Evolutionary conservation across 2,888 invertebrate species (phyloP).

Genomic region (Cheilosia pagana): DNA sequence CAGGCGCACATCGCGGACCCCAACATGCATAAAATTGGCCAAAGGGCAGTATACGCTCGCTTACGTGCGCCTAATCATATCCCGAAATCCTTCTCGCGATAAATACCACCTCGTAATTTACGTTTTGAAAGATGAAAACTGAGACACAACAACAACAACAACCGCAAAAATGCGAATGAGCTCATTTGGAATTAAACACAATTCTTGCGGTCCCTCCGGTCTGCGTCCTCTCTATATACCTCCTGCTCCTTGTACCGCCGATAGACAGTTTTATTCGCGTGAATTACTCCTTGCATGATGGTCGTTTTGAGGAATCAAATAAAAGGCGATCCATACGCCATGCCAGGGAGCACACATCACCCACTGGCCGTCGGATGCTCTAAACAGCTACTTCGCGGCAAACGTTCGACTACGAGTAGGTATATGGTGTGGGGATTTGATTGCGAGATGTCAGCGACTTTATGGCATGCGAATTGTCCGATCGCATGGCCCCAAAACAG

Average conservation of each 20-base stretch:
- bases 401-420: conserved; percentile 39
- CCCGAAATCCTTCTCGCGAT: conserved; percentile 76
- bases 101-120: conserved; percentile 76
- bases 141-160: conserved; percentile 21
- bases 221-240: not conserved
- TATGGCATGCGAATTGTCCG: conserved; percentile 75
- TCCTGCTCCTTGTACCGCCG: conserved; percentile 14
- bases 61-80: conserved; percentile 77
- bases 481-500: conserved; percentile 64
- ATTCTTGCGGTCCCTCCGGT: conserved; percentile 23
- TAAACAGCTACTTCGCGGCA: conserved; percentile 47
- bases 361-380: conserved; percentile 46
- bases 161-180: conserved; percentile 67
- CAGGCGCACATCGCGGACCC: conserved; percentile 1
- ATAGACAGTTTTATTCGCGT: conserved; percentile 69
- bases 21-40: conserved; percentile 73
- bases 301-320: conserved; percentile 62
- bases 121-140: conserved; percentile 60
- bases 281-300: conserved; percentile 73
- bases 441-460: conserved; percentile 74
- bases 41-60: conserved; percentile 64
- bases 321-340: conserved; percentile 64
- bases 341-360: conserved; percentile 66
- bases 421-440: conserved; percentile 60
- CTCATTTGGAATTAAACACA: conserved; percentile 73